Evolutionary conservation across 2,113 vertebrate genomes (phyloP), one percentile per base, ranked within the genome.

Genomic region (Megaleporinus macrocephalus): DNA sequence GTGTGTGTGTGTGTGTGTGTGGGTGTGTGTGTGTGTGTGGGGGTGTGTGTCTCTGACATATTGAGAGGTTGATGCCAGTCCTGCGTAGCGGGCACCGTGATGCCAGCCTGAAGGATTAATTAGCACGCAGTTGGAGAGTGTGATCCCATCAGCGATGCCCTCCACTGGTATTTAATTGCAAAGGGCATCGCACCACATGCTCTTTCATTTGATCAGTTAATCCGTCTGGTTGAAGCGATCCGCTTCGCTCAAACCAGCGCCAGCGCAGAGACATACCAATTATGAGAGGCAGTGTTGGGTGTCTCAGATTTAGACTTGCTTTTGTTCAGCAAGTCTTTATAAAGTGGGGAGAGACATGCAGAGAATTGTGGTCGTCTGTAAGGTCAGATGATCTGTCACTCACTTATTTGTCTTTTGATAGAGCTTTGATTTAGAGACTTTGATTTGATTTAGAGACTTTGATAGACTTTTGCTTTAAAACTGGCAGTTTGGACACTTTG

Each of bases 141-240:
- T 29, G 74, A 84, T 78, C 30, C 73, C 71, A 78, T 86, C 85
- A 84, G 79, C 24, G 76, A 86, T 84, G 79, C 71, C 70, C 83
- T 84, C 86, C 51, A 26, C 65, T 76, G 79, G 66, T 76, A 62
- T 84, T 86, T 86, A 84, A 81, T 82, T 82, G 85, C 77, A 79
- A 69, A 84, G 86, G 79, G 80, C 78, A 84, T 77, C 36, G 14
- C 65, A 74, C 66, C 75, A 63, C 85, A 78, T 72, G 82, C 63
- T 77, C 76, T 81, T 63, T 66, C 70, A 72, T 87, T 85, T 85
- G 76, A 87, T 78, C 81, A 66, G 81, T 77, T 85, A 83, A 85
- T 87, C 83, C 83, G 49, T 80, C 79, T 80, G 76, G 77, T 87
- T 84, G 83, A 82, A 57, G 62, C 24, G 3, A 61, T 53, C 59